phyloP scores from a whole-genome alignment of 2,113 vertebrate species.

The Alethe diademata region DNA sequence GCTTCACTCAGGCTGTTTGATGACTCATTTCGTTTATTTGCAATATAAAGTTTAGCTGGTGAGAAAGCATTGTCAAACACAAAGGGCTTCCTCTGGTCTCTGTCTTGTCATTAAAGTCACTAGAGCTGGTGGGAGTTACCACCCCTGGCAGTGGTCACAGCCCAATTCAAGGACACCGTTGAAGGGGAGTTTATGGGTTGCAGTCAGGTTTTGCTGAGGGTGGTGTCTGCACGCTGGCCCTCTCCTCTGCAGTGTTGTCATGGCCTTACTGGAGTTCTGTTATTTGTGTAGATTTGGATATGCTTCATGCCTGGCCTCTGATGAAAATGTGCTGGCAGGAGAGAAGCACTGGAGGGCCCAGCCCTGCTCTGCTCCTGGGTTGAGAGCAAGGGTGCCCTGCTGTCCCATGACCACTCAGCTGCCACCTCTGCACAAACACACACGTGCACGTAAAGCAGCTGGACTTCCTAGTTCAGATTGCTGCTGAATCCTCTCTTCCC shows the following conservation, averaged over 20 bases:
- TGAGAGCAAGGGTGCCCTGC: neutral
- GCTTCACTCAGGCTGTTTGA: neutral
- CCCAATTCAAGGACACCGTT: accelerated
- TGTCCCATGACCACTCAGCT: accelerated
- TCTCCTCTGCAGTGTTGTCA: accelerated
- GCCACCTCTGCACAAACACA: neutral
- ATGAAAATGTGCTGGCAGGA: neutral
- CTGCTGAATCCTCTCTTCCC: neutral
- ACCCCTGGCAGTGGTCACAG: neutral
- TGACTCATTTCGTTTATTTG: neutral
- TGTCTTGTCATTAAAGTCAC: neutral
- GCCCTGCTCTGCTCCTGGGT: neutral
- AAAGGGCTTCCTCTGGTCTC: neutral
- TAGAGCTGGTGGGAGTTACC: neutral
- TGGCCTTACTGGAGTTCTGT: neutral
- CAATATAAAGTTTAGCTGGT: neutral
- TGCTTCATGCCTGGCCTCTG: neutral
- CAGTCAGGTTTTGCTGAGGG: neutral
- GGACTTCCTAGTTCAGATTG: neutral
- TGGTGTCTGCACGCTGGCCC: accelerated
- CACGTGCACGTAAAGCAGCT: neutral
- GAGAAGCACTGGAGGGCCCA: neutral
- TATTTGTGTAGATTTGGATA: neutral
- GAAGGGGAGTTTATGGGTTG: neutral
- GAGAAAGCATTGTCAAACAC: neutral